Percentiles rank a stretch among this genome's conserved stretches.
Evolutionary conservation across 2,113 vertebrate genomes (phyloP).

Genomic region (Phalacrocorax brasilianus): DNA sequence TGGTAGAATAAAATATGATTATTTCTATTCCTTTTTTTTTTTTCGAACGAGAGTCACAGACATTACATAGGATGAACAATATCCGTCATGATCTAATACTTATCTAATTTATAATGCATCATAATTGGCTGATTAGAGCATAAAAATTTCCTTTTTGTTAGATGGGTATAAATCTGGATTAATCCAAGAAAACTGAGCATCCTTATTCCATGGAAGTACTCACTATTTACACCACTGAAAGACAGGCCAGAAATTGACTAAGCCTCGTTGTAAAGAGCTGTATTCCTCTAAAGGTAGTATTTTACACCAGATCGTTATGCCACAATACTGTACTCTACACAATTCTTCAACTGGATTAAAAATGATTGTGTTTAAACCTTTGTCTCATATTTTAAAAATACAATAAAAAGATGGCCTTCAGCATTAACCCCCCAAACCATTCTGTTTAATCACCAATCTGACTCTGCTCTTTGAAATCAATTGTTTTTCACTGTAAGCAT

Average conservation of each 20-base stretch:
- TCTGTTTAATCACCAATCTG: constrained; percentile 23
- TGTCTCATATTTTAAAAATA: constrained; percentile 40
- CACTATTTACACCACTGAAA: neutral
- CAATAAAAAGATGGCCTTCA: neutral
- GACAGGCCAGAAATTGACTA: neutral
- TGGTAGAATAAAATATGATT: neutral
- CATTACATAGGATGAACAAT: neutral
- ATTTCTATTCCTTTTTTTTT: neutral
- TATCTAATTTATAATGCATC: neutral
- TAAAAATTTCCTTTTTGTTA: neutral
- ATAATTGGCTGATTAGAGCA: neutral
- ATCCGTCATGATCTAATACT: neutral
- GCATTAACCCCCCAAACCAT: neutral
- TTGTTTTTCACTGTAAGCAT: constrained; percentile 17
- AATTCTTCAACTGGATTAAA: constrained; percentile 50
- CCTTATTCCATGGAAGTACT: neutral
- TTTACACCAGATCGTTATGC: constrained; percentile 20
- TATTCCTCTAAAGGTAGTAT: constrained; percentile 16
- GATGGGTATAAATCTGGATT: neutral
- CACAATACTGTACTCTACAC: neutral
- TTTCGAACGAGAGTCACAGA: neutral
- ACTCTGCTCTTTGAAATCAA: constrained; percentile 14
- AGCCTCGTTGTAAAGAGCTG: neutral
- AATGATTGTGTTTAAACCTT: constrained; percentile 42
- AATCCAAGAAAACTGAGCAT: neutral